Evolutionary conservation across 2,888 invertebrate species (phyloP).

Genomic region (Carterocephalus palaemon): DNA sequence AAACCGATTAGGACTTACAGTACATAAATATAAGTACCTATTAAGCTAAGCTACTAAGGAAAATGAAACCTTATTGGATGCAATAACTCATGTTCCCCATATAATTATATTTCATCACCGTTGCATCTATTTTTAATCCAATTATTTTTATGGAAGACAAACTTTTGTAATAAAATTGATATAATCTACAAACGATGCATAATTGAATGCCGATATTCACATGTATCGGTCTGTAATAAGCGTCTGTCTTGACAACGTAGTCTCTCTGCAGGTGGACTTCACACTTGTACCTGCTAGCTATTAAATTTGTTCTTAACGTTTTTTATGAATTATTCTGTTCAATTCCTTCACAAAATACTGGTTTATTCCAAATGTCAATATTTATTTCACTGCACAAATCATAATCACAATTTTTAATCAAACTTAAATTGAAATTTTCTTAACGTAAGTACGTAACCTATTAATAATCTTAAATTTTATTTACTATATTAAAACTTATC

Average conservation of each 20-base stretch:
- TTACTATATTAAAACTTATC: too few species aligned
- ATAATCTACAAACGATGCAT: conserved; percentile 18
- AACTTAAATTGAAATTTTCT: too few species aligned
- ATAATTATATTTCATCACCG: conserved; percentile 12
- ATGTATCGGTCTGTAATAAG: conserved; percentile 17
- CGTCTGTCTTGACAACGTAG: conserved; percentile 12
- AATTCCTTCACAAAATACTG: too few species aligned
- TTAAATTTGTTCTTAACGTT: neutral
- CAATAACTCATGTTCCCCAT: conserved; percentile 14
- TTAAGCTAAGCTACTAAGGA: neutral
- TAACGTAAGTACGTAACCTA: too few species aligned
- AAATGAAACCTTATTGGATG: conserved; percentile 8
- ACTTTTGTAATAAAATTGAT: conserved; percentile 22
- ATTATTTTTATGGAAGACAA: conserved; percentile 20
- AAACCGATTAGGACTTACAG: too few species aligned
- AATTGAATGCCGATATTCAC: conserved; percentile 20
- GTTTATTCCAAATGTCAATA: too few species aligned
- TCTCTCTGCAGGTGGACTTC: conserved; percentile 16
- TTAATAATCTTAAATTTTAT: too few species aligned
- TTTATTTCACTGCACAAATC: too few species aligned
- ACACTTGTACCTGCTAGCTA: neutral
- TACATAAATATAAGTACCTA: neutral
- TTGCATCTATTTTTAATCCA: conserved; percentile 21
- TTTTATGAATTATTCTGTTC: neutral
- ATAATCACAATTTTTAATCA: too few species aligned